Conservation (phyloP, 2,797 vertebrate species). For the Chelonia mydas region DNA sequence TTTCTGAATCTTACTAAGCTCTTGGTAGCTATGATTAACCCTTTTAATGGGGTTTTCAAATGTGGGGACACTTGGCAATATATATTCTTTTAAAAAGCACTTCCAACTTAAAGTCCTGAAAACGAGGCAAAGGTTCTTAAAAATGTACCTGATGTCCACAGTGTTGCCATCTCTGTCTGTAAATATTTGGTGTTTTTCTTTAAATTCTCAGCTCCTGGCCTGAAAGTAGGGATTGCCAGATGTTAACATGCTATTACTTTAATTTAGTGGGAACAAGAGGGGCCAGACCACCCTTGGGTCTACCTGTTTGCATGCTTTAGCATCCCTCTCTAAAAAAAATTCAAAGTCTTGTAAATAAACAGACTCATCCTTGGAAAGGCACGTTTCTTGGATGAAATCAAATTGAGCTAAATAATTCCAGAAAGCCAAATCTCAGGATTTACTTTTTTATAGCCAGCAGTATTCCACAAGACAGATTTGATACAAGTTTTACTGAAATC, state of each 20-base stretch:
- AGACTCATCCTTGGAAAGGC: not conserved
- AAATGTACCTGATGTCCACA: accelerated
- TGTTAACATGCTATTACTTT: slow-evolving; percentile 52
- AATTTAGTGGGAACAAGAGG: slow-evolving; percentile 54
- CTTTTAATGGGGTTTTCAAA: not conserved
- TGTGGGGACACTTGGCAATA: not conserved
- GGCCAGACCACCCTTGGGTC: slow-evolving; percentile 34
- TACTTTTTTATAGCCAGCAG: not conserved
- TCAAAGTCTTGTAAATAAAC: slow-evolving; percentile 46
- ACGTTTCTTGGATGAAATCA: slow-evolving; percentile 31
- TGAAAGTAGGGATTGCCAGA: slow-evolving; percentile 50
- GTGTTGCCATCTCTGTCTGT: not conserved
- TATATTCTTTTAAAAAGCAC: accelerated
- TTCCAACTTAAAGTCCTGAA: not conserved
- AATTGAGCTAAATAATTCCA: slow-evolving; percentile 38
- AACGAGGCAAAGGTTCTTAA: not conserved
- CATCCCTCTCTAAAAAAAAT: slow-evolving; percentile 32
- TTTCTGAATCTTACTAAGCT: not conserved
- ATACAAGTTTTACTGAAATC: not conserved
- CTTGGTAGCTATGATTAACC: not conserved
- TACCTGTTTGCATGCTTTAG: not conserved
- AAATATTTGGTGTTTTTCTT: not conserved
- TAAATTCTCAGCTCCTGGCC: not conserved
- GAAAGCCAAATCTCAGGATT: slow-evolving; percentile 43
- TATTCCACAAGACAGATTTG: slow-evolving; percentile 12